phyloP scores from a whole-genome alignment of 2,797 vertebrate species.

The Brotula barbata region DNA sequence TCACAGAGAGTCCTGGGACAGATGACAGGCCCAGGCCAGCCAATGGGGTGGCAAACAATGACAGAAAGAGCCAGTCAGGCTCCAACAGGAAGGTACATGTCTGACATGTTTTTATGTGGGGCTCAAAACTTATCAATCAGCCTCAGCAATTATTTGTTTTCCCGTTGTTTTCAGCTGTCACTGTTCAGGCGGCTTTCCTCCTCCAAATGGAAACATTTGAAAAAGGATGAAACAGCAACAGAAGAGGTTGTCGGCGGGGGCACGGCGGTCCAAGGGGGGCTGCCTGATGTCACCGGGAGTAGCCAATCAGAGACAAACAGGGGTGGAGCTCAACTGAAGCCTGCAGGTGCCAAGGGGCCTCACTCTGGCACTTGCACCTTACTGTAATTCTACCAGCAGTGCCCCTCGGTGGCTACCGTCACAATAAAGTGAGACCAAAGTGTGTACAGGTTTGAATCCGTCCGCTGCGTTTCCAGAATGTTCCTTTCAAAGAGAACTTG shows the following conservation, averaged over 20 bases:
- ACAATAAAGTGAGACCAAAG: not conserved
- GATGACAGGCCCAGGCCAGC: slow-evolving; percentile 19
- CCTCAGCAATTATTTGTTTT: not conserved
- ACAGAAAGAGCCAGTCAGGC: slow-evolving; percentile 58
- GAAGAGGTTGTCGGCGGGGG: slow-evolving; percentile 15
- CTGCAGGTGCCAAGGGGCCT: slow-evolving; percentile 62
- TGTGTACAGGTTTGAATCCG: not conserved
- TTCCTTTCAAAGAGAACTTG: no score
- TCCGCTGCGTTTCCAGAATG: no score
- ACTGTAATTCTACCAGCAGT: slow-evolving; percentile 70
- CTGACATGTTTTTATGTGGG: no score
- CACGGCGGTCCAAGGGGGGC: not conserved
- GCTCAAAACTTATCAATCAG: not conserved
- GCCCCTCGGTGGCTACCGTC: not conserved
- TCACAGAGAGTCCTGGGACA: slow-evolving; percentile 12
- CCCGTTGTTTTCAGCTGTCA: slow-evolving; percentile 76
- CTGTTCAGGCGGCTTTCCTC: slow-evolving; percentile 83
- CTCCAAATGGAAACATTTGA: slow-evolving; percentile 55
- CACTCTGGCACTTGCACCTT: slow-evolving; percentile 83
- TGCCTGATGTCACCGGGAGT: slow-evolving; percentile 30
- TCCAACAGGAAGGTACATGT: slow-evolving; percentile 70
- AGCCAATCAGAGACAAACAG: slow-evolving; percentile 62
- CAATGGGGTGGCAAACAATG: slow-evolving; percentile 52
- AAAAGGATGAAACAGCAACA: slow-evolving; percentile 15
- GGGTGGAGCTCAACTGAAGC: slow-evolving; percentile 17